Evolutionary conservation across 2,888 invertebrate genomes (phyloP), one percentile per base, ranked within the genome.

Genomic region (Strigamia maritima): DNA sequence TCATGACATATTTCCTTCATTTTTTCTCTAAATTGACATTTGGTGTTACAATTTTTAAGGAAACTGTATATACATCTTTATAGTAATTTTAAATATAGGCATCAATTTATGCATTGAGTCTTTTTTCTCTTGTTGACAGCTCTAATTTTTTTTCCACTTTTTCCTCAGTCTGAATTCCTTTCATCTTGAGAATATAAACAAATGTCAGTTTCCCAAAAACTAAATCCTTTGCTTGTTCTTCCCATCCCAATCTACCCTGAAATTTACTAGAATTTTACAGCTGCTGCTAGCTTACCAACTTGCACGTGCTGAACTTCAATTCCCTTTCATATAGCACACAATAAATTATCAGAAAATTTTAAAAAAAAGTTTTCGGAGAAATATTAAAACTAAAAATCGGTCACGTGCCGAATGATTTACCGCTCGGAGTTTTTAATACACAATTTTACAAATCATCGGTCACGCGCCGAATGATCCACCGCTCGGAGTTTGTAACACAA

Each of bases 151-250:
- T 54, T 54, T 19, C n/a, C 35, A 35, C 8, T 54, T 19, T 54
- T 54, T 54, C 22, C 54, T 54, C 54, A 54, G 54, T 4, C 22
- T 22, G 8, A 54, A 54, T 54, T 54, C 54, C 54, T 54, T 54
- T 54, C 54, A 54, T 54, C 19, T 54, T 54, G 54, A 54, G 54
- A 54, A 54, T 54, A 54, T 54, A 54, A 54, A 54, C 54, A 54
- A 54, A 54, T 54, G 54, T 54, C 54, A 54, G 54, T 54, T 54
- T 54, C 54, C 22, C 54, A 54, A 54, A 35, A 54, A 19, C 54
- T 54, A 54, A 54, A 54, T 54, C 54, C 54, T 54, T 54, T 19
- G 19, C 54, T 54, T 19, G 54, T 54, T 54, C n/a, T 54, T 54
- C n/a, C 19, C 8, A n/a, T 19, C 49, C n/a, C 19, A 35, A 8